Conservation (phyloP, 2,888 invertebrate genomes). For the Heliconius charithonia region DNA sequence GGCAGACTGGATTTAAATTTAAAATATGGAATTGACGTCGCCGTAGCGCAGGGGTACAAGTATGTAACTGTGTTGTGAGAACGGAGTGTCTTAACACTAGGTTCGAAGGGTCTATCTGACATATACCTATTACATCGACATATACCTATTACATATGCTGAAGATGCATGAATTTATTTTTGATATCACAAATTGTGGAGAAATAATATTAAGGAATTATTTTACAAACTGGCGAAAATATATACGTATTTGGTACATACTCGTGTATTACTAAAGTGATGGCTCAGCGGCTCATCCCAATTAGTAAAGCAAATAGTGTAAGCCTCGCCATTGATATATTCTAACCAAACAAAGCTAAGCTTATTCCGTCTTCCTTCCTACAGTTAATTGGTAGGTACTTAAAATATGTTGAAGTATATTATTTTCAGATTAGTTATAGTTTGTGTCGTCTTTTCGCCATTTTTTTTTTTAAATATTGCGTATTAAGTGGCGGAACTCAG, state of each 20-base stretch:
- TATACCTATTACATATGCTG: no score
- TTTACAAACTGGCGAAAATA: neutral
- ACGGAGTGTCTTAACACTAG: no score
- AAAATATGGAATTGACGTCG: neutral
- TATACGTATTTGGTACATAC: neutral
- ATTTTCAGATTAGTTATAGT: neutral
- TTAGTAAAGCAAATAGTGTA: constrained; percentile 16
- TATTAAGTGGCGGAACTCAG: no score
- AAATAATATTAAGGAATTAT: neutral
- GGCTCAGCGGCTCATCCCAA: constrained; percentile 6
- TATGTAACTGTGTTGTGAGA: no score
- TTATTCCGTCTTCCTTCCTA: neutral
- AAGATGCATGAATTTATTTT: no score
- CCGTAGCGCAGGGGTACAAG: no score
- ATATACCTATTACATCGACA: no score
- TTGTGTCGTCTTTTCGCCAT: neutral
- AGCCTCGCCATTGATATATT: neutral
- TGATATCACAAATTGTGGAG: neutral
- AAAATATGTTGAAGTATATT: neutral
- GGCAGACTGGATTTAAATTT: neutral
- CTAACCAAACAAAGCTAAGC: constrained; percentile 1
- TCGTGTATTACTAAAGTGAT: neutral
- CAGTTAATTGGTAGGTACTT: neutral
- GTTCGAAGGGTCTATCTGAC: no score
- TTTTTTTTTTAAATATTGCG: no score